phyloP scores from a whole-genome alignment of 1,140 invertebrate genomes.

The Chironomus tepperi region DNA sequence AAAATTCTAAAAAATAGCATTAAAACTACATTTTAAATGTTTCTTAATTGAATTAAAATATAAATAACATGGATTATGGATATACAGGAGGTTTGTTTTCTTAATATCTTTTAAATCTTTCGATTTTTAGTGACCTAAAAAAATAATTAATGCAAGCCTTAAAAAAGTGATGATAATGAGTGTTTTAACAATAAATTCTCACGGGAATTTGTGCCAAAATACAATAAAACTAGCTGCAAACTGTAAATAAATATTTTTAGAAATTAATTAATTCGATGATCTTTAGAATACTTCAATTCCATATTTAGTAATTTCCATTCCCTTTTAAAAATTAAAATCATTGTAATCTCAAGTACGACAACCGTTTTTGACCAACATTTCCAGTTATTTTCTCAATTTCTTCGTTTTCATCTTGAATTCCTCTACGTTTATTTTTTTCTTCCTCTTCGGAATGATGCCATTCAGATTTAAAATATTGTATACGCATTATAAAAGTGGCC shows the following conservation, averaged over 20 bases:
- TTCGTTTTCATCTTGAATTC: neutral
- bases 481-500: neutral
- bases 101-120: constrained; percentile 3
- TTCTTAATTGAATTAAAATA: neutral
- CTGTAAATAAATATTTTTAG: neutral
- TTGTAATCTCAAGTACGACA: neutral
- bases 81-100: constrained; percentile 20
- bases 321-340: neutral
- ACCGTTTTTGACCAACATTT: neutral
- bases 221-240: neutral
- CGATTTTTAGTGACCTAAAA: neutral
- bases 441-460: neutral
- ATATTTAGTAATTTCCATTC: neutral
- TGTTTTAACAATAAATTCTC: neutral
- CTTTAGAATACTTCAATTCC: neutral
- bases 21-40: neutral
- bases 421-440: neutral
- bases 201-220: neutral
- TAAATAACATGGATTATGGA: neutral
- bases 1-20: constrained; percentile 11
- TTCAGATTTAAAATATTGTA: neutral
- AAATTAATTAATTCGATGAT: neutral
- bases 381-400: constrained; percentile 2
- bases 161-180: neutral
- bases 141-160: neutral